Base-by-base conservation (phyloP, 2,113 vertebrate species). In the Dicaeum eximium region DNA sequence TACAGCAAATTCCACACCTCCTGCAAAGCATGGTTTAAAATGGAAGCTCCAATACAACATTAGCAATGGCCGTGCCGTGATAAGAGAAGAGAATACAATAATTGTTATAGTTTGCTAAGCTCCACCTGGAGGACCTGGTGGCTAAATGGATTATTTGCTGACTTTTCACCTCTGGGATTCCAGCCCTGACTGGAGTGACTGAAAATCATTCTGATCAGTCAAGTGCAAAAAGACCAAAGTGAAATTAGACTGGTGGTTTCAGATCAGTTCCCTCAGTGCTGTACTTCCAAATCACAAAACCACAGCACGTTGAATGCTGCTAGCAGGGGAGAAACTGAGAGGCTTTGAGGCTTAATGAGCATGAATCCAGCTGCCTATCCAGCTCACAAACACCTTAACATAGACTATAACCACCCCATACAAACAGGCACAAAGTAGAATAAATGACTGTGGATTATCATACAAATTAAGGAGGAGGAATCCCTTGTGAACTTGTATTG, bases 121-220 rank as follows among this genome's bases (percentile, higher is more conserved):
- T 96, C 93, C 86, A 97, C 95, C 82, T 96, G 94, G 95, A 97
- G 89, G 94, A 97, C 85, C 50, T 90, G 64, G 86, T 93, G 72
- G 67, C 95, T 98, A 97, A 98, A 96, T 95, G 87, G 93, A 97
- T 97, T 97, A 96, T 61, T 96, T 57, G 54, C 95, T 96, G 95
- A 96, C 97, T 97, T 97, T 95, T 97, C 94, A 97, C 97, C 93
- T 96, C 87, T 62, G 96, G 94, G 96, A 98, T 93, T 96, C 92
- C 67, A 97, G 85, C 88, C 83, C 92, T 96, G 88, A 95, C 86
- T 91, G 62, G 58, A 97, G 80, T 96, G 97, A 97, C 96, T 98
- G 90, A 95, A 98, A 98, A 98, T 98, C 97, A 97, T 98, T 98
- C 88, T 97, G 97, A 95, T 94, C 98, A 97, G 94, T 94, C 96